A percentile compares a stretch with the other conserved stretches of the same genome.
phyloP scores from a whole-genome alignment of 2,888 invertebrate species.

The Acrobasis consociella region DNA sequence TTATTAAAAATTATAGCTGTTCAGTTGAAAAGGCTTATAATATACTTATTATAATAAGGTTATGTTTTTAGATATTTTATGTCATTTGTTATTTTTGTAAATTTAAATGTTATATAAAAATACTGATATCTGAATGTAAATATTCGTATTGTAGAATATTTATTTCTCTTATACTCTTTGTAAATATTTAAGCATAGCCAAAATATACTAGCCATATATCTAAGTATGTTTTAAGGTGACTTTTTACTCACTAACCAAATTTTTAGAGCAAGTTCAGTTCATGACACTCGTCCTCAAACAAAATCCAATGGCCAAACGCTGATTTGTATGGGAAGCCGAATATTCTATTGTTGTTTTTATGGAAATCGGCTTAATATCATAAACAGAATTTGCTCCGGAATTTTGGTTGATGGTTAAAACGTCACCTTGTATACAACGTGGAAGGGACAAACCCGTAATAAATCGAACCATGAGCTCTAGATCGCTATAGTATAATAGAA shows the following conservation, averaged over 20 bases:
- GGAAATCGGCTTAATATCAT: too few relatives aligned
- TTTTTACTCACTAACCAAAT: not conserved
- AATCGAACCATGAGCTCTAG: too few relatives aligned
- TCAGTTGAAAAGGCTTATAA: not conserved
- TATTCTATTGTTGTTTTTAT: too few relatives aligned
- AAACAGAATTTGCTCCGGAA: too few relatives aligned
- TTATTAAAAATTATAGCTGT: not conserved
- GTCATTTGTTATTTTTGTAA: not conserved
- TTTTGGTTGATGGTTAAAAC: too few relatives aligned
- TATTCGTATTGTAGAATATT: not conserved
- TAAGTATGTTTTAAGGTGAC: constrained; percentile 11
- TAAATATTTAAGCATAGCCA: constrained; percentile 25
- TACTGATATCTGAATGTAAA: not conserved
- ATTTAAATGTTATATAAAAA: not conserved
- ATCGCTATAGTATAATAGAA: too few relatives aligned
- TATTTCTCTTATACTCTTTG: constrained; percentile 13
- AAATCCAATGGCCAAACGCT: too few relatives aligned
- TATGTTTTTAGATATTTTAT: constrained; percentile 2
- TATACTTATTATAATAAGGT: not conserved
- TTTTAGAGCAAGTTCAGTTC: too few relatives aligned
- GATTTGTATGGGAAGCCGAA: too few relatives aligned
- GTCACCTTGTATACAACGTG: too few relatives aligned
- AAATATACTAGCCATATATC: constrained; percentile 26
- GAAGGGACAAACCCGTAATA: too few relatives aligned
- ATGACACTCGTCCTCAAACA: too few relatives aligned